Percentiles rank a stretch among this genome's conserved stretches.
These are phyloP conservation scores for rabbit (Oryctolagus cuniculus) DNA, from an alignment of 2,113 vertebrate species.

Conservation along the genomic window DNA sequence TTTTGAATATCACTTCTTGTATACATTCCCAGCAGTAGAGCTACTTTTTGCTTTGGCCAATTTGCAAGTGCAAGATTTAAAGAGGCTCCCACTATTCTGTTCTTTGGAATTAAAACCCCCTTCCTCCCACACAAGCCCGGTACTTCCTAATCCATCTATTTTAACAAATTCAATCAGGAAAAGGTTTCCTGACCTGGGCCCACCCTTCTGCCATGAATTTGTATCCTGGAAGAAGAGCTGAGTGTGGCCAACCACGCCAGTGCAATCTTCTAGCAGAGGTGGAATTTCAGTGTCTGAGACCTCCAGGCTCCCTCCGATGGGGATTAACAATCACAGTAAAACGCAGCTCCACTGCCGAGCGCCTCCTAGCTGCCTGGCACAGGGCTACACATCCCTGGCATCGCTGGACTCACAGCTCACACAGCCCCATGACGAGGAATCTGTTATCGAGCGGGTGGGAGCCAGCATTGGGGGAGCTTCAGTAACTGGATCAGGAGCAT, in stretches of 20 bases:
- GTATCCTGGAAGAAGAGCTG: conserved; percentile 21
- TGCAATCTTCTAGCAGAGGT: not conserved
- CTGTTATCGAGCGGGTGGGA: not conserved
- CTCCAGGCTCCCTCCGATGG: too few species aligned
- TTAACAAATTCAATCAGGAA: not conserved
- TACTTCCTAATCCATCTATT: not conserved
- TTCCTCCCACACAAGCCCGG: not conserved
- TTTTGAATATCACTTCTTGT: not conserved
- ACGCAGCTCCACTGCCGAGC: not conserved
- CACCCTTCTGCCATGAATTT: not conserved
- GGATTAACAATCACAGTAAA: not conserved
- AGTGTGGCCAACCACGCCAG: not conserved
- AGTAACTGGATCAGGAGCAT: not conserved
- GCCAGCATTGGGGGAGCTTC: not conserved
- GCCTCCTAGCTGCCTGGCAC: not conserved
- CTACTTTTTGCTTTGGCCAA: not conserved
- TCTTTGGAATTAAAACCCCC: not conserved
- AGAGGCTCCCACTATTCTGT: not conserved
- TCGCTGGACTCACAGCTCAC: not conserved
- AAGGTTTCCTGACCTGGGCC: not conserved
- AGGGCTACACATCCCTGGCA: not conserved
- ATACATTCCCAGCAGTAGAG: not conserved
- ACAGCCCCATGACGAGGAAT: not conserved
- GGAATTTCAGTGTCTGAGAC: not conserved
- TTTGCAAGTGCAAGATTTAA: not conserved